Evolutionary conservation across 2,888 invertebrate genomes (phyloP).

Genomic region (Rhopalosiphum nymphaeae): DNA sequence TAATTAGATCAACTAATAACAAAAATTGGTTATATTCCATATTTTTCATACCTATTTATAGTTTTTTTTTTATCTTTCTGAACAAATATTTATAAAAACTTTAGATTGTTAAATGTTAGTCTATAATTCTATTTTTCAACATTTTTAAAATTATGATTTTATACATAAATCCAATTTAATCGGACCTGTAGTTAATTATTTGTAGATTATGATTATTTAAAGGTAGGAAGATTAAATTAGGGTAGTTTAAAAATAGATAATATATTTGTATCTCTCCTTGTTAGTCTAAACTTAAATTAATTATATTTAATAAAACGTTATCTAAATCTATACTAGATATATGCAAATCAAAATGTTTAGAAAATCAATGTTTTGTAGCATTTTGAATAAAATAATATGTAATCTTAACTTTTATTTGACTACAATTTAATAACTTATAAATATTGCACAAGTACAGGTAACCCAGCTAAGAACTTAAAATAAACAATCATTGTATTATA

Average conservation of each 20-base stretch:
- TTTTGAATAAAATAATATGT: neutral
- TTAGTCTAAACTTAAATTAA: neutral
- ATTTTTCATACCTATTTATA: neutral
- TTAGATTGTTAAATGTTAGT: neutral
- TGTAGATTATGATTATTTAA: neutral
- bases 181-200: neutral
- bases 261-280: neutral
- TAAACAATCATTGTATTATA: neutral
- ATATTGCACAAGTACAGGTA: neutral
- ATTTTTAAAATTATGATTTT: neutral
- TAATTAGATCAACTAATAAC: neutral
- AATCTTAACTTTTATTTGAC: neutral
- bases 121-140: neutral
- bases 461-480: neutral
- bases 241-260: neutral
- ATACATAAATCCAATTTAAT: neutral
- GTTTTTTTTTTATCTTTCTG: neutral
- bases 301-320: neutral
- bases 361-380: neutral
- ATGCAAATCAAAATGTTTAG: neutral
- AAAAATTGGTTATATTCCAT: neutral
- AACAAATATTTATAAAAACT: neutral
- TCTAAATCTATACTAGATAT: neutral
- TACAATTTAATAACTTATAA: neutral
- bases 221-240: neutral